Evolutionary conservation across 2,797 vertebrate species (phyloP).

Genomic region (Botia kubotai): DNA sequence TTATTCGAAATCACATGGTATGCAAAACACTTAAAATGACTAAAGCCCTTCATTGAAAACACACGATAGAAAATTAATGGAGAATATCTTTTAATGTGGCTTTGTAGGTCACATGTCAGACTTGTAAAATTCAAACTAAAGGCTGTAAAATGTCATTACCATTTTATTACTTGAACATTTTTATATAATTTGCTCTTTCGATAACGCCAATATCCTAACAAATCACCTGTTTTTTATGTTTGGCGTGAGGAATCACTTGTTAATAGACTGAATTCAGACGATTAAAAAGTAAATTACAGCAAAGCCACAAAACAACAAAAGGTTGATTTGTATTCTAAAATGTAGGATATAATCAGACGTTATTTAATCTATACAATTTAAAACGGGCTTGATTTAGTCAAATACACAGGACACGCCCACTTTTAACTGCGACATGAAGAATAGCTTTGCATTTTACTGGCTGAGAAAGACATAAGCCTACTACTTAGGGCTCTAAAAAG

Average conservation of each 20-base stretch:
- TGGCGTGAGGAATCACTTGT: slow-evolving; percentile 11
- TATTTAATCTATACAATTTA: neutral
- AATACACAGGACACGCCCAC: neutral
- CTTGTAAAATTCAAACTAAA: neutral
- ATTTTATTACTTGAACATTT: neutral
- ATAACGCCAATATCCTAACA: slow-evolving; percentile 23
- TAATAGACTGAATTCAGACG: slow-evolving; percentile 8
- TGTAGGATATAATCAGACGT: neutral
- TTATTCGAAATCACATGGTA: neutral
- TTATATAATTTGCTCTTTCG: slow-evolving; percentile 5
- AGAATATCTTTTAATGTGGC: neutral
- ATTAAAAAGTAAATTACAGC: slow-evolving; percentile 14
- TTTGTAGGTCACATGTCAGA: slow-evolving; percentile 5
- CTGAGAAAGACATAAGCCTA: neutral
- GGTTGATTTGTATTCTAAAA: neutral
- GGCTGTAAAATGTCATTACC: neutral
- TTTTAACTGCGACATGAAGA: neutral
- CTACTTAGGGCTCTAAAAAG: too few species aligned
- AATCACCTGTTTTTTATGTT: neutral
- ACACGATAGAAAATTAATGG: neutral
- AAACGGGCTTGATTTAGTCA: neutral
- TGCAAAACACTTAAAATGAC: neutral
- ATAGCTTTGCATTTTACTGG: neutral
- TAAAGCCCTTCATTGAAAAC: neutral
- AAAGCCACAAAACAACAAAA: neutral